Conservation (phyloP, 2,888 invertebrate genomes). For the Sipha maydis region DNA sequence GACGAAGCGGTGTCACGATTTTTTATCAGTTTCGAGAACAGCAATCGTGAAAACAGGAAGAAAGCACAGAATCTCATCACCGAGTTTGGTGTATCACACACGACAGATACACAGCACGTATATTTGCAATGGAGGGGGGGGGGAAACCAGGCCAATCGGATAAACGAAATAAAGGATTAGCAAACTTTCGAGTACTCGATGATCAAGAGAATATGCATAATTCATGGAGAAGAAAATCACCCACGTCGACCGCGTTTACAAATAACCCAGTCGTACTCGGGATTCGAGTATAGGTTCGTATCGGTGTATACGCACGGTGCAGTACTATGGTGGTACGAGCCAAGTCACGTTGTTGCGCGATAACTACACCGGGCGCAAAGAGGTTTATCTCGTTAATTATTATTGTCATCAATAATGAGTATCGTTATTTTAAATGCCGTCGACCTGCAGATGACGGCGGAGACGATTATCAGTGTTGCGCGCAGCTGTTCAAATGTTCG, state of each 20-base stretch:
- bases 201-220: neutral
- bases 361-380: too few species aligned
- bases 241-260: neutral
- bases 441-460: neutral
- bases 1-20: neutral
- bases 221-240: neutral
- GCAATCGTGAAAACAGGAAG: neutral
- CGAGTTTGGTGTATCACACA: neutral
- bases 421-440: slow-evolving; percentile 24
- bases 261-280: neutral
- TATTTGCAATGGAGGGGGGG: neutral
- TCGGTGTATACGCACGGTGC: neutral
- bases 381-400: neutral
- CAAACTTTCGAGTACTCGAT: neutral
- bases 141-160: neutral
- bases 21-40: too few species aligned
- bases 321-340: neutral
- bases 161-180: neutral
- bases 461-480: neutral
- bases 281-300: neutral
- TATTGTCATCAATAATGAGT: neutral
- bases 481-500: neutral
- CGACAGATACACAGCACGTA: neutral
- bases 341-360: neutral
- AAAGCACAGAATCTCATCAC: neutral